Evolutionary conservation across 1,140 invertebrate species (phyloP).

Genomic region (Drosophila malerkotliana): DNA sequence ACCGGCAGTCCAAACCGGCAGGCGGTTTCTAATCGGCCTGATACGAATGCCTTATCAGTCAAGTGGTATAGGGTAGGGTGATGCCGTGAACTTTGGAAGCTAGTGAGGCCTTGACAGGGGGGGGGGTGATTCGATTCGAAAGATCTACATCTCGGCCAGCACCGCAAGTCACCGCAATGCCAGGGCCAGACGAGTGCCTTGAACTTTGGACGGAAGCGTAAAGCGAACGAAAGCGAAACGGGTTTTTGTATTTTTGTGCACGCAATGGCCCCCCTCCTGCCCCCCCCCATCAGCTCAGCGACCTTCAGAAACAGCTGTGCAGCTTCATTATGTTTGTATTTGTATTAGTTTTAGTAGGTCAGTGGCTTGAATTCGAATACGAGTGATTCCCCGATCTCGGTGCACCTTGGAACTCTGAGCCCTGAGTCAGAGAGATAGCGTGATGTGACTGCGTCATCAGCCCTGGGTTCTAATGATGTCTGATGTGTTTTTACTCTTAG

Average conservation of each 20-base stretch:
- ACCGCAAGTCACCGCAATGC: conserved; percentile 35
- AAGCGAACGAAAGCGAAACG: conserved; percentile 38
- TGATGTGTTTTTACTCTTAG: background rate
- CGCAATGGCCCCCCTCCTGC: background rate
- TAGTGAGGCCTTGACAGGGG: background rate
- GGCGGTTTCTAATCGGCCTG: conserved; percentile 10
- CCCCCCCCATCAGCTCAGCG: too few relatives aligned
- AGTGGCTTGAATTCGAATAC: conserved; percentile 18
- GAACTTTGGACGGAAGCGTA: conserved; percentile 23
- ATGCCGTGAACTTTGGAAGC: conserved; percentile 18
- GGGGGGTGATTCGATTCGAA: too few relatives aligned
- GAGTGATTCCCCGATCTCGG: background rate
- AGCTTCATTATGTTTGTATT: conserved; percentile 6
- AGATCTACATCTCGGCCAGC: background rate
- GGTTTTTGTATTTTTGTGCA: conserved; percentile 29
- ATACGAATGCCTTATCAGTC: conserved; percentile 21
- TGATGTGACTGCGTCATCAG: background rate
- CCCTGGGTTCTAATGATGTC: background rate
- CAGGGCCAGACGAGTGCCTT: conserved; percentile 35
- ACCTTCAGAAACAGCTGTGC: conserved; percentile 1
- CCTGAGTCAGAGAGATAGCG: conserved; percentile 9
- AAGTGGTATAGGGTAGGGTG: conserved; percentile 12
- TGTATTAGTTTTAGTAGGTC: conserved; percentile 28
- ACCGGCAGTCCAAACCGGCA: background rate
- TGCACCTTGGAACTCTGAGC: conserved; percentile 24